Evolutionary conservation across 2,797 vertebrate species (phyloP).

Genomic region (Peromyscus eremicus): DNA sequence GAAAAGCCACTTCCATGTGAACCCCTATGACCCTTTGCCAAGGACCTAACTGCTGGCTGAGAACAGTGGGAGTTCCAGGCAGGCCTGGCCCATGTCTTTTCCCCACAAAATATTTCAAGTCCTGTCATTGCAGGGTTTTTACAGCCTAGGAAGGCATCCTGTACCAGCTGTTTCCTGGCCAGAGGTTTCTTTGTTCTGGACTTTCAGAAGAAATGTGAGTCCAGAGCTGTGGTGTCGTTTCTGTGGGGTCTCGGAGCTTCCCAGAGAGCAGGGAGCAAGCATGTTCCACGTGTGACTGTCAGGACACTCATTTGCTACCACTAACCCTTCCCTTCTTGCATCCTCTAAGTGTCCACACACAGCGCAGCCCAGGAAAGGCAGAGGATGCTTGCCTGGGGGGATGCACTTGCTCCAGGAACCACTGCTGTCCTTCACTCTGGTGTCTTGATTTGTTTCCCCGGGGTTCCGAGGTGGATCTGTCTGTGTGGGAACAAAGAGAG

Average conservation of each 20-base stretch:
- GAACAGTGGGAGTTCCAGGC: not conserved
- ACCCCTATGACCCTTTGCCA: not conserved
- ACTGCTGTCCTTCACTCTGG: not conserved
- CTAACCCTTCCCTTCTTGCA: not conserved
- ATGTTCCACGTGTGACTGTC: not conserved
- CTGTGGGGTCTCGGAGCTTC: not conserved
- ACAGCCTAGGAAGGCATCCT: not conserved
- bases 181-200: constrained; percentile 22
- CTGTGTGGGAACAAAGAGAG: not conserved
- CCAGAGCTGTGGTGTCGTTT: not conserved
- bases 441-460: constrained; percentile 15
- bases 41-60: not conserved
- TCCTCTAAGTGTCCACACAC: not conserved
- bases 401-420: not conserved
- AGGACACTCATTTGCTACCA: not conserved
- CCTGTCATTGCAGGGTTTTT: not conserved
- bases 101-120: not conserved
- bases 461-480: not conserved
- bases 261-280: not conserved
- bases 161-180: not conserved
- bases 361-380: not conserved
- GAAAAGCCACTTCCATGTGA: not conserved
- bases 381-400: not conserved
- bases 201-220: constrained; percentile 18
- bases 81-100: not conserved